Conservation (phyloP, 2,797 vertebrate species). For the Crocodylus rhombifer region DNA sequence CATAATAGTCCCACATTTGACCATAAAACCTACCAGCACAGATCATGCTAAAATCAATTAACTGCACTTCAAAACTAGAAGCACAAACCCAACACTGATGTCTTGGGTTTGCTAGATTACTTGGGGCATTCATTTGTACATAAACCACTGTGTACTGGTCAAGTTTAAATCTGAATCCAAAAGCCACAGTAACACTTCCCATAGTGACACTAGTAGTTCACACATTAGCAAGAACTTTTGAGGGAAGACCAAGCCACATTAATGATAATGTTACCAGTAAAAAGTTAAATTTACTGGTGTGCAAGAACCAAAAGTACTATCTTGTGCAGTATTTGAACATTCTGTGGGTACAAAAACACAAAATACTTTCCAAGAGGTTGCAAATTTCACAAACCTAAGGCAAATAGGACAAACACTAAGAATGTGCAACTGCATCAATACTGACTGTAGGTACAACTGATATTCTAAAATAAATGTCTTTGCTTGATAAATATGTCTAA, state of each 20-base stretch:
- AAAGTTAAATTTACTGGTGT: background rate
- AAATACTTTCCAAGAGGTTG: background rate
- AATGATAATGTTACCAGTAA: background rate
- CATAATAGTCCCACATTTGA: background rate
- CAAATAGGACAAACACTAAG: background rate
- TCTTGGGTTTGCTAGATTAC: background rate
- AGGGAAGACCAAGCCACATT: background rate
- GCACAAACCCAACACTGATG: background rate
- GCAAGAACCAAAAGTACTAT: background rate
- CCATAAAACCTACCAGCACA: background rate
- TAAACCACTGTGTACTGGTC: too few species aligned
- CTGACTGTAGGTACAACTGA: background rate
- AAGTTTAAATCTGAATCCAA: background rate
- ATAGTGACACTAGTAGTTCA: background rate
- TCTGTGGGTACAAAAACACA: background rate
- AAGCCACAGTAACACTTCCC: background rate
- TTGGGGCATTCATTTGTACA: background rate
- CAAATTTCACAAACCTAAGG: background rate
- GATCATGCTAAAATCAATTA: background rate
- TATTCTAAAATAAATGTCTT: background rate
- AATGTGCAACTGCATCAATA: background rate
- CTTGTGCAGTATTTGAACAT: background rate
- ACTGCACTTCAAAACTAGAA: background rate
- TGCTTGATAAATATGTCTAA: background rate
- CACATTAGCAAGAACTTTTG: background rate